Evolutionary conservation across 2,113 vertebrate genomes (phyloP), one percentile per base, ranked within the genome.

Genomic region (Struthio camelus): DNA sequence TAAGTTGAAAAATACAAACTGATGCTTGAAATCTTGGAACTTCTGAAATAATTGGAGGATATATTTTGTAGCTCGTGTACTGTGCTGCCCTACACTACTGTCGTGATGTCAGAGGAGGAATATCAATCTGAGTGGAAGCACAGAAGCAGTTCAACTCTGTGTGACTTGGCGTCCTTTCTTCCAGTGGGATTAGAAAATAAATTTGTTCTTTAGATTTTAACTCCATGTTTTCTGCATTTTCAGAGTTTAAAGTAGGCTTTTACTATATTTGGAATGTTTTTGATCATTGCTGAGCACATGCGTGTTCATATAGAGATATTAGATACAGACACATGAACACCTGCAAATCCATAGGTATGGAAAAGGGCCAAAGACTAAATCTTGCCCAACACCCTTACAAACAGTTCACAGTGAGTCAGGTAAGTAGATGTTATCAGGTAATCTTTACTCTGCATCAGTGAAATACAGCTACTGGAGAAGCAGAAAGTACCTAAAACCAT

Each of bases 391-490:
- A 64, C 56, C 38, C 24, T 80, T 51, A 86, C 27, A 62, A 89
- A 87, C 6, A 90, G 82, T 27, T 16, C 14, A 20, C 1, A 0
- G 19, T 54, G 27, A 66, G 53, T 44, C 81, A 77, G 27, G 19
- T 17, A 67, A 80, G 46, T 6, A 88, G 38, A 38, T 77, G 66
- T 38, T 59, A 80, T 48, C 32, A 51, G 11, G 27, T 9, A 30
- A 32, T 18, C 51, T 66, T 0, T 25, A 53, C 15, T 54, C 34
- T 8, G 2, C 0, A 0, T 40, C 62, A 84, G 30, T 25, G 56
- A 84, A 61, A 1, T 40, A 18, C 25, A 91, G 54, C 50, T 69
- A 40, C 24, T n/a, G 67, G 25, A 73, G 66, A 83, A 82, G 53
- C 34, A 75, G 9, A 56, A 89, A 79, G 38, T 27, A 89, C 11